phyloP scores from a whole-genome alignment of 2,888 invertebrate species.

The Prosopocoilus inquinatus region DNA sequence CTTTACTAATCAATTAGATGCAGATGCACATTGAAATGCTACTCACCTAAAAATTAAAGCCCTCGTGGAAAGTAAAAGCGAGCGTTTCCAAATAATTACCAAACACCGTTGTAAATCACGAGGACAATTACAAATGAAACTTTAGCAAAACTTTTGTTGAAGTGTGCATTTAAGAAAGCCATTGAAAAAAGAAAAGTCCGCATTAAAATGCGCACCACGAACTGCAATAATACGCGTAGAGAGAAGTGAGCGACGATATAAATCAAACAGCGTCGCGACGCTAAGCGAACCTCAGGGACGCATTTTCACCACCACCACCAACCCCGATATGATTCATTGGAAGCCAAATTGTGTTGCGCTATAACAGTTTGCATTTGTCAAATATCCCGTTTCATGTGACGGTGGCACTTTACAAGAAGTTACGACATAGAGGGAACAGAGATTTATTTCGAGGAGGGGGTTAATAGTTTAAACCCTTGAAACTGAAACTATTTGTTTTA shows the following conservation, averaged over 20 bases:
- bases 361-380: slow-evolving; percentile 33
- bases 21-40: neutral
- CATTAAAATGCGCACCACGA: slow-evolving; percentile 26
- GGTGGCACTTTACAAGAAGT: neutral
- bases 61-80: too few relatives aligned
- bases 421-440: too few relatives aligned
- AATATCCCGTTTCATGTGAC: slow-evolving; percentile 5
- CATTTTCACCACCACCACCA: slow-evolving; percentile 29
- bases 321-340: slow-evolving; percentile 39
- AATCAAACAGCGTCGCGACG: slow-evolving; percentile 35
- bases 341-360: slow-evolving; percentile 38
- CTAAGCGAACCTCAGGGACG: slow-evolving; percentile 37
- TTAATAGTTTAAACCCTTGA: too few relatives aligned
- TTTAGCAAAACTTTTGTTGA: too few relatives aligned
- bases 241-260: slow-evolving; percentile 25
- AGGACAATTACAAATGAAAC: too few relatives aligned
- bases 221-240: slow-evolving; percentile 26
- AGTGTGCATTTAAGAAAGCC: too few relatives aligned
- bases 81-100: too few relatives aligned
- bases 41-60: neutral
- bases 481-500: too few relatives aligned
- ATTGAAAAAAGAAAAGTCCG: neutral
- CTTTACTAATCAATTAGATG: neutral
- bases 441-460: too few relatives aligned
- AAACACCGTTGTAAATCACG: too few relatives aligned